phyloP scores from a whole-genome alignment of 2,113 vertebrate genomes.

The Sardina pilchardus region DNA sequence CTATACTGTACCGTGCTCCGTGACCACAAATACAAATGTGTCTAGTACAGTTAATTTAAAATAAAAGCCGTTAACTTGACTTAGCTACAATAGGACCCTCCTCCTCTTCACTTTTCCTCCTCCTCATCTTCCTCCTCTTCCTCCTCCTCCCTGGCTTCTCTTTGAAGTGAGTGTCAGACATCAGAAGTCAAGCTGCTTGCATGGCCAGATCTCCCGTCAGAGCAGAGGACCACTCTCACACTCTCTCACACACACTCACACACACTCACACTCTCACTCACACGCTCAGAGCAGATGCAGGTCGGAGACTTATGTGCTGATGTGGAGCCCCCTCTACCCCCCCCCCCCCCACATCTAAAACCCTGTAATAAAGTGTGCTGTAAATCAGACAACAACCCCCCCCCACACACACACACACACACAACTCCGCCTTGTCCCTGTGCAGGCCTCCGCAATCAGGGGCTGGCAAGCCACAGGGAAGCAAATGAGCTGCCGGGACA shows the following conservation, averaged over 20 bases:
- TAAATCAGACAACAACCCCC: conserved; percentile 74
- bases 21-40: too few species aligned
- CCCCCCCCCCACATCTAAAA: conserved; percentile 47
- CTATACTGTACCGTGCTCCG: too few species aligned
- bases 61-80: too few species aligned
- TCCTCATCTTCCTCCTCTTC: neutral
- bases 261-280: neutral
- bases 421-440: conserved; percentile 40
- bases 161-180: conserved; percentile 5
- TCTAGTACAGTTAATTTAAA: too few species aligned
- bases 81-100: neutral
- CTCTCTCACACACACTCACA: neutral
- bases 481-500: conserved; percentile 76
- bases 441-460: conserved; percentile 72
- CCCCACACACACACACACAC: conserved; percentile 51
- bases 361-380: conserved; percentile 75
- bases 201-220: neutral
- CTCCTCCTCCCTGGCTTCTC: conserved; percentile 23
- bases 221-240: neutral
- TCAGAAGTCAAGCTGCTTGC: neutral
- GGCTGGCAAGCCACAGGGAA: conserved; percentile 71
- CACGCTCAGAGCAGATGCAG: conserved; percentile 51
- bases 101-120: neutral
- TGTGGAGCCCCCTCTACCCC: too few species aligned
- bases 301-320: conserved; percentile 72